phyloP scores from a whole-genome alignment of 2,113 vertebrate genomes.

The Cettia cetti region DNA sequence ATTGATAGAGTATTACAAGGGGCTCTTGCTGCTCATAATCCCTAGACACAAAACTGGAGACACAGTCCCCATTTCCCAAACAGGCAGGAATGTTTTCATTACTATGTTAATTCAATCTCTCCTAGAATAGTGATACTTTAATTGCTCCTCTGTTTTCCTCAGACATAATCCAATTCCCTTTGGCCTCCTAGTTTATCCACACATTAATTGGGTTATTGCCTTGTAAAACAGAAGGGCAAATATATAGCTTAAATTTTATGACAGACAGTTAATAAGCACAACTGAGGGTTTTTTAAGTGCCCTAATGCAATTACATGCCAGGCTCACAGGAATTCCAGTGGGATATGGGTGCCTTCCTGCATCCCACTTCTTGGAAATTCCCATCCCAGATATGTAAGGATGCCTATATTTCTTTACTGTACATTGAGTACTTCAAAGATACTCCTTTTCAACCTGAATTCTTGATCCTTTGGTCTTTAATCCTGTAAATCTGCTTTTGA shows the following conservation, averaged over 20 bases:
- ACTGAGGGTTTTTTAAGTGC: constrained; percentile 1
- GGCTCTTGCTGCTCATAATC: not conserved
- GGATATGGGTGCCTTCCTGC: not conserved
- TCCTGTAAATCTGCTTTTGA: constrained; percentile 38
- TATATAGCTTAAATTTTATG: constrained; percentile 61
- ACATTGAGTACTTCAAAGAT: not conserved
- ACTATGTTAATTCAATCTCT: constrained; percentile 66
- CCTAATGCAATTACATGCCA: constrained; percentile 18
- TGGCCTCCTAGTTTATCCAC: constrained; percentile 63
- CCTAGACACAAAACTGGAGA: not conserved
- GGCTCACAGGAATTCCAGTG: not conserved
- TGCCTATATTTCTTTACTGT: not conserved
- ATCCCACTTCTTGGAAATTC: constrained; percentile 1
- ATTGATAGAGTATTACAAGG: not conserved
- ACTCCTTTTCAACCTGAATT: constrained; percentile 23
- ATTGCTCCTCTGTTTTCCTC: constrained; percentile 66
- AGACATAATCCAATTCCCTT: constrained; percentile 68
- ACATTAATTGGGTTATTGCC: constrained; percentile 65
- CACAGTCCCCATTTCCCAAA: not conserved
- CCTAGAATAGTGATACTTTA: constrained; percentile 51
- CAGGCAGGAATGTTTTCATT: constrained; percentile 41
- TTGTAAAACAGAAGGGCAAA: constrained; percentile 62
- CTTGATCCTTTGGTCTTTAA: not conserved
- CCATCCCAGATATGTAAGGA: not conserved
- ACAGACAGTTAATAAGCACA: constrained; percentile 45